phyloP scores from a whole-genome alignment of 1,140 invertebrate genomes.

The Drosophila bocki region DNA sequence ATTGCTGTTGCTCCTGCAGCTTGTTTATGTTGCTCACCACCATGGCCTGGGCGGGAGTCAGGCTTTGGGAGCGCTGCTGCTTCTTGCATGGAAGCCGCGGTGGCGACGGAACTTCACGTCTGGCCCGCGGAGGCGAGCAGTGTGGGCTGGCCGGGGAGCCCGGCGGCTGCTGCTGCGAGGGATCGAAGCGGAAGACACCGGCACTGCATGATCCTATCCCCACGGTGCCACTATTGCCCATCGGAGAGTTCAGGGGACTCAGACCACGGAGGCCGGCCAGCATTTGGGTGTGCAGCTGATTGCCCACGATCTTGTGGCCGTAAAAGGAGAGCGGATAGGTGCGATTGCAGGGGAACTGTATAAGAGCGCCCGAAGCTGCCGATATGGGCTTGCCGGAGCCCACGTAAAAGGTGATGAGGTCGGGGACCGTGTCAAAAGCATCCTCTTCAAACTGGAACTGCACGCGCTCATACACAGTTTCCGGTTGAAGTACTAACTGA shows the following conservation, averaged over 20 bases:
- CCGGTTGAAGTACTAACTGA: constrained; percentile 93
- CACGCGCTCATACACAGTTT: constrained; percentile 95
- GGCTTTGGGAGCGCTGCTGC: constrained; percentile 89
- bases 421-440: constrained; percentile 95
- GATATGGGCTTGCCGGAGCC: constrained; percentile 94
- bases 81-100: constrained; percentile 88
- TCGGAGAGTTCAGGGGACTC: constrained; percentile 79
- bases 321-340: constrained; percentile 87
- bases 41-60: constrained; percentile 87
- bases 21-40: constrained; percentile 75
- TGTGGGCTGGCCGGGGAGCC: constrained; percentile 57
- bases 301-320: constrained; percentile 83
- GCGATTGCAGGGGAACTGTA: constrained; percentile 91
- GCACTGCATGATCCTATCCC: constrained; percentile 10
- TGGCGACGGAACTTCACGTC: constrained; percentile 86
- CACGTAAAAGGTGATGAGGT: constrained; percentile 97
- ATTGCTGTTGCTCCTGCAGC: constrained; percentile 62
- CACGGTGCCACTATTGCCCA: constrained; percentile 36
- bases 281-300: constrained; percentile 82
- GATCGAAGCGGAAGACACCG: constrained; percentile 71
- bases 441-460: constrained; percentile 98
- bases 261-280: constrained; percentile 70
- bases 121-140: constrained; percentile 86
- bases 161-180: constrained; percentile 26
- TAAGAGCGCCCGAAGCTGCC: constrained; percentile 93